Percentiles rank a stretch among this genome's conserved stretches.
phyloP scores from a whole-genome alignment of 2,113 vertebrate species.

The Colossoma macropomum region DNA sequence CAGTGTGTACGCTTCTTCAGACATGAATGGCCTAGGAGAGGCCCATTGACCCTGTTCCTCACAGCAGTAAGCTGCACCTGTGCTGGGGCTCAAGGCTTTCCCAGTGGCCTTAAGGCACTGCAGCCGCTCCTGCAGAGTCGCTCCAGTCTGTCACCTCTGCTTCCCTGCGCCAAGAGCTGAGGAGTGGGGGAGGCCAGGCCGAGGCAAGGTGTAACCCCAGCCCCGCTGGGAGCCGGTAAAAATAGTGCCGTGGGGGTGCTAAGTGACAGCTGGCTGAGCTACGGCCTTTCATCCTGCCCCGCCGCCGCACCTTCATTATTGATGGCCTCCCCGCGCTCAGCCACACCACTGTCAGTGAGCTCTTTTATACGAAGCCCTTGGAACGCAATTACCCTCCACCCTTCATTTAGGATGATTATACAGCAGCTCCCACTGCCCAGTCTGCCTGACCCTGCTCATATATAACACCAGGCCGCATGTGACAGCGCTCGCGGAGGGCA shows the following conservation, averaged over 20 bases:
- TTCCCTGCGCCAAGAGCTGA: constrained; percentile 39
- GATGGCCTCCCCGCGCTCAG: constrained; percentile 58
- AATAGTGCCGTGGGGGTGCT: constrained; percentile 66
- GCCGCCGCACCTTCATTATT: constrained; percentile 67
- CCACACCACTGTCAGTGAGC: constrained; percentile 48
- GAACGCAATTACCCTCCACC: constrained; percentile 58
- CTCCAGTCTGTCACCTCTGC: constrained; percentile 43
- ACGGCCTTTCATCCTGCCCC: constrained; percentile 61
- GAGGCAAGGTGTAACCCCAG: constrained; percentile 71
- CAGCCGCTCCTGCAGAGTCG: constrained; percentile 24
- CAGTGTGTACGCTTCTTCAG: neutral
- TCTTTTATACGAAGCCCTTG: constrained; percentile 59
- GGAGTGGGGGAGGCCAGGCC: constrained; percentile 35
- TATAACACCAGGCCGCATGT: constrained; percentile 36
- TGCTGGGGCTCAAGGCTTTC: neutral
- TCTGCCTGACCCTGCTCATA: constrained; percentile 24
- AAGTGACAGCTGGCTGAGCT: constrained; percentile 67
- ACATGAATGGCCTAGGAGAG: neutral
- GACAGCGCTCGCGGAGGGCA: neutral
- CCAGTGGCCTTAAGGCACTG: constrained; percentile 7
- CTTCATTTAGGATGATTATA: constrained; percentile 56
- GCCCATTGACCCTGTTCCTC: neutral
- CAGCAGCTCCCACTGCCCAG: constrained; percentile 37
- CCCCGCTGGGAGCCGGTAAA: constrained; percentile 72
- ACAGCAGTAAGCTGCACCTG: constrained; percentile 1